These are phyloP conservation scores for Paedocypris micromegethes DNA, from an alignment of 2,797 vertebrate species.

Conservation along the genomic window DNA sequence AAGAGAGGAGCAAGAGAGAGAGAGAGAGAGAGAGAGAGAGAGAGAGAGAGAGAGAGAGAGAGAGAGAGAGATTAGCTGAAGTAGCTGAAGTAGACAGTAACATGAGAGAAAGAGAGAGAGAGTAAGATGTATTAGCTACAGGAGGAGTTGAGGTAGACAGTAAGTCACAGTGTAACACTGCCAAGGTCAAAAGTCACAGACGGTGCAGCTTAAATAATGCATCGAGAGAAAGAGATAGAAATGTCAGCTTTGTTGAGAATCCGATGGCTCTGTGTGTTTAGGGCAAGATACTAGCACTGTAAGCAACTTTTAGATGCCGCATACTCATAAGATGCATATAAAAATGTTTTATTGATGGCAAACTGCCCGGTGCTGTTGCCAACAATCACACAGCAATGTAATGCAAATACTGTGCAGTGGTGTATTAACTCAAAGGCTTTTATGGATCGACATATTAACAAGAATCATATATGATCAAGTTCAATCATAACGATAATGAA, in stretches of 20 bases:
- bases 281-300: constrained; percentile 20
- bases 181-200: constrained; percentile 39
- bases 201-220: constrained; percentile 11
- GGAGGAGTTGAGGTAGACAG: constrained; percentile 53
- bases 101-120: too few relatives aligned
- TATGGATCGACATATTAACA: constrained; percentile 18
- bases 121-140: constrained; percentile 32
- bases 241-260: constrained; percentile 11
- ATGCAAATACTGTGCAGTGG: constrained; percentile 27
- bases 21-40: too few relatives aligned
- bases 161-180: constrained; percentile 34
- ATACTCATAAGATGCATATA: constrained; percentile 6
- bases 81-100: too few relatives aligned
- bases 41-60: too few relatives aligned
- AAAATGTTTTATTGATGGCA: constrained; percentile 20
- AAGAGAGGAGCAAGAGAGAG: too few relatives aligned
- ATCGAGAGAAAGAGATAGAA: constrained; percentile 24
- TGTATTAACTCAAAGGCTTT: constrained; percentile 29
- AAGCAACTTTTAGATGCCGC: constrained; percentile 23
- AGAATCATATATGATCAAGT: constrained; percentile 13
- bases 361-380: constrained; percentile 22
- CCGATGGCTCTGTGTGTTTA: constrained; percentile 11
- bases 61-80: too few relatives aligned
- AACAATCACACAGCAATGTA: constrained; percentile 27
- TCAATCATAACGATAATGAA: not conserved